Evolutionary conservation across 2,888 invertebrate genomes (phyloP).

Genomic region (Eumerus sabulonum): DNA sequence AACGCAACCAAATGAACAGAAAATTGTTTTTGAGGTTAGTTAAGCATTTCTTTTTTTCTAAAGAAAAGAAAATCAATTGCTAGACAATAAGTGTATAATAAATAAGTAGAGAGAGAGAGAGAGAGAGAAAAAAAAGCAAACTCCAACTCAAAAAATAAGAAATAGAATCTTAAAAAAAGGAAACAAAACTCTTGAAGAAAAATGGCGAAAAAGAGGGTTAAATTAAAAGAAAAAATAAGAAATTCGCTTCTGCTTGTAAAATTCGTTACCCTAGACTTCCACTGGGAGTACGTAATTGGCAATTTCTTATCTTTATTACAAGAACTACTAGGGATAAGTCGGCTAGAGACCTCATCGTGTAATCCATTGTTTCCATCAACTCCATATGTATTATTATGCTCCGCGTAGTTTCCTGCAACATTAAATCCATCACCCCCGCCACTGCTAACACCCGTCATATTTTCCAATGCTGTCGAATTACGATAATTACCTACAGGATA

Average conservation of each 20-base stretch:
- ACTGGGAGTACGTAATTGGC: constrained; percentile 82
- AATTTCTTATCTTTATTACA: constrained; percentile 79
- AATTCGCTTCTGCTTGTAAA: constrained; percentile 61
- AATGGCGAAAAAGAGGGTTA: constrained; percentile 36
- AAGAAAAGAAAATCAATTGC: constrained; percentile 43
- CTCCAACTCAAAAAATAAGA: constrained; percentile 3
- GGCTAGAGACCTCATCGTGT: constrained; percentile 80
- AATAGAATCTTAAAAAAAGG: constrained; percentile 33
- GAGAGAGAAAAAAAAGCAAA: constrained; percentile 9
- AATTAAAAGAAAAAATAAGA: constrained; percentile 65
- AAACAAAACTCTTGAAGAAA: constrained; percentile 41
- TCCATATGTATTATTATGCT: constrained; percentile 73
- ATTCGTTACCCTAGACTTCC: constrained; percentile 82
- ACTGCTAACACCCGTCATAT: constrained; percentile 69
- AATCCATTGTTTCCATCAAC: constrained; percentile 63
- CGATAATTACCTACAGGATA: constrained; percentile 72
- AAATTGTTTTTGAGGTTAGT: constrained; percentile 13
- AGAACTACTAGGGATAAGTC: constrained; percentile 79
- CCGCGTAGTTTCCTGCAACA: constrained; percentile 70
- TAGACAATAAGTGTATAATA: constrained; percentile 34
- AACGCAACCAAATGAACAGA: constrained; percentile 31
- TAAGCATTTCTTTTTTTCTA: not conserved
- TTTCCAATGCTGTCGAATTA: constrained; percentile 77
- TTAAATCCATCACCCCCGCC: constrained; percentile 72
- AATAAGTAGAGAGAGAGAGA: too few species aligned